Evolutionary conservation across 2,797 vertebrate species (phyloP).

Genomic region (Setipinna tenuifilis): DNA sequence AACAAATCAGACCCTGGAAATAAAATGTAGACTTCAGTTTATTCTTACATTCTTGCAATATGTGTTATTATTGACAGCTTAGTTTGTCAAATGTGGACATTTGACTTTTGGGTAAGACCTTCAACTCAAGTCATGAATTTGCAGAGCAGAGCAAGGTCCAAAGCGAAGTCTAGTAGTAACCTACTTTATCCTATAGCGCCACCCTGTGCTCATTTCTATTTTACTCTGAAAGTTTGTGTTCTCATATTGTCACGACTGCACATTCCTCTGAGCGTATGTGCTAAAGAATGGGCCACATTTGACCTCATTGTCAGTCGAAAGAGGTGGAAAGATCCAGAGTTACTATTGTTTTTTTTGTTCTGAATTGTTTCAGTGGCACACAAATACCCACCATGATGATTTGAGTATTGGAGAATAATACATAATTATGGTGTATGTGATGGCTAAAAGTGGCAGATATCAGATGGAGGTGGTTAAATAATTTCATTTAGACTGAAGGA

Average conservation of each 20-base stretch:
- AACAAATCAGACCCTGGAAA: neutral
- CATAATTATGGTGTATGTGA: neutral
- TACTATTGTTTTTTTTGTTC: neutral
- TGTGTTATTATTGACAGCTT: neutral
- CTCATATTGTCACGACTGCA: slow-evolving; percentile 6
- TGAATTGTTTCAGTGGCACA: neutral
- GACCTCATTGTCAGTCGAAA: neutral
- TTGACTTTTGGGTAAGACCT: too few relatives aligned
- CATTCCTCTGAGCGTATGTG: neutral
- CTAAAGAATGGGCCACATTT: neutral
- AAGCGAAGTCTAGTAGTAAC: too few relatives aligned
- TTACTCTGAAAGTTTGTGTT: neutral
- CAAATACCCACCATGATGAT: neutral
- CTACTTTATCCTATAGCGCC: neutral
- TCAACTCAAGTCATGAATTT: too few relatives aligned
- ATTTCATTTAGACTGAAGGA: neutral
- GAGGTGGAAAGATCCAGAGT: slow-evolving; percentile 19
- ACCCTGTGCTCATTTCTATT: neutral
- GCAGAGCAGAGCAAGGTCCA: too few relatives aligned
- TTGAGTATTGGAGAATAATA: neutral
- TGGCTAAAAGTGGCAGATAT: neutral
- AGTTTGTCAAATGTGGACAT: neutral
- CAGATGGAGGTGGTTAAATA: neutral
- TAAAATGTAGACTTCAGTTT: neutral
- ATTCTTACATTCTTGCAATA: too few relatives aligned